Conservation (phyloP, 2,113 vertebrate species). For the Lanius ludovicianus region DNA sequence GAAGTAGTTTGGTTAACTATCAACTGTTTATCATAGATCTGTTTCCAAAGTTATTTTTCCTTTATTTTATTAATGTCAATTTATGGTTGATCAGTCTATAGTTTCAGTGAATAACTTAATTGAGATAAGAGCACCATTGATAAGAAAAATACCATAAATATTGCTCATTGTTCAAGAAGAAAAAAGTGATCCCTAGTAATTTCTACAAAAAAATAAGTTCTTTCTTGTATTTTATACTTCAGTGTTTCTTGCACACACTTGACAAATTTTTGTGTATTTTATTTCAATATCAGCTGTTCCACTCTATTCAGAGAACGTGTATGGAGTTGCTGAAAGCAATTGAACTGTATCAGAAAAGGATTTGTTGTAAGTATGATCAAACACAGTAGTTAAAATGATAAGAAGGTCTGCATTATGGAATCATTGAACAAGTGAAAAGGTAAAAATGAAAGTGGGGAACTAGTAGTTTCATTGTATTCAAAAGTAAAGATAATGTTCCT, state of each 20-base stretch:
- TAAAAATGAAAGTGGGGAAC: not conserved
- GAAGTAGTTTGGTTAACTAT: not conserved
- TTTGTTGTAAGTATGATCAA: constrained; percentile 85
- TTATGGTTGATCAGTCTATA: not conserved
- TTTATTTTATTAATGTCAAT: not conserved
- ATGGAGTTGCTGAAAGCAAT: constrained; percentile 98
- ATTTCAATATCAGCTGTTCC: constrained; percentile 86
- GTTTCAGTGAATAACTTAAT: not conserved
- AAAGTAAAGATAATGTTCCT: not conserved
- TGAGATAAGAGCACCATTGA: not conserved
- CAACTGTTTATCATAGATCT: not conserved
- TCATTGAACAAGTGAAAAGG: not conserved
- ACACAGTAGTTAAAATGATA: not conserved
- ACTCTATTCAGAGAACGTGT: constrained; percentile 96
- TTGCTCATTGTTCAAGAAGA: not conserved
- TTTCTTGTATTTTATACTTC: not conserved
- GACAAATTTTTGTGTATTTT: not conserved
- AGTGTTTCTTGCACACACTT: not conserved
- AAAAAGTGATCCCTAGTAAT: not conserved
- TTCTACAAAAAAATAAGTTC: not conserved
- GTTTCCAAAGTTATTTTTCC: not conserved
- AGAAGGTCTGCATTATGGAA: not conserved
- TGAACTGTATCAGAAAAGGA: constrained; percentile 94
- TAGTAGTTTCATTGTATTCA: not conserved
- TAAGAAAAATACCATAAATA: not conserved